Evolutionary conservation across 1,140 invertebrate species (phyloP), one percentile per base, ranked within the genome.

Genomic region (Cardiocondyla obscurior): DNA sequence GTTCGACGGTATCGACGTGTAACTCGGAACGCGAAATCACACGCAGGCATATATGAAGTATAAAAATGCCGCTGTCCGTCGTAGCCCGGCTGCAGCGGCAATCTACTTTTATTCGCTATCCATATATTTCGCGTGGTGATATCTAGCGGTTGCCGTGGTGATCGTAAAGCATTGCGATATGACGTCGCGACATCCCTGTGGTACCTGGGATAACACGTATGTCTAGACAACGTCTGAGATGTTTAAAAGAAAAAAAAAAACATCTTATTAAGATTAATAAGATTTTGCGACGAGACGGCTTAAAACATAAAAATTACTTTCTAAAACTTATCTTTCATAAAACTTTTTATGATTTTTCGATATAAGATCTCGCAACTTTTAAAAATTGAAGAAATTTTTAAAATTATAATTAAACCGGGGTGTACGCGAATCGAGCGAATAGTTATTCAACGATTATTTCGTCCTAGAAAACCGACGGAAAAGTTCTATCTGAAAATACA

Each of bases 71-170:
- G 53, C 70, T 58, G 53, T 60, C 36, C 70, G 42, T 77, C 58
- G 69, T 49, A 65, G 39, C 60, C 14, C 46, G 73, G 73, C 39
- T 77, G 72, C 72, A 3, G 60, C 28, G 60, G 58, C 73, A 77
- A 77, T 77, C 73, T 49, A 77, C 73, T 67, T 77, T 77, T 77
- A 77, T 77, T 77, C 60, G 28, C 39, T 22, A 77, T 67, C 60
- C 42, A 67, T 77, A 67, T 49, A 67, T 77, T 51, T 67, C 28
- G 60, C 73, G 60, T 77, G 22, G 73, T 42, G 19, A 7, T 76
- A n/a, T n/a, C n/a, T n/a, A n/a, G 22, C 39, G 42, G 60, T 28
- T 22, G 42, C 69, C 49, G 42, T n/a, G 60, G 73, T 77, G 60
- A 16, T 77, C 60, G 42, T 77, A 67, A 77, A 67, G 60, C 60